Base-by-base conservation (phyloP, 35 echinoderm and acorn worm genomes). In the Ophioderma brevispina region DNA sequence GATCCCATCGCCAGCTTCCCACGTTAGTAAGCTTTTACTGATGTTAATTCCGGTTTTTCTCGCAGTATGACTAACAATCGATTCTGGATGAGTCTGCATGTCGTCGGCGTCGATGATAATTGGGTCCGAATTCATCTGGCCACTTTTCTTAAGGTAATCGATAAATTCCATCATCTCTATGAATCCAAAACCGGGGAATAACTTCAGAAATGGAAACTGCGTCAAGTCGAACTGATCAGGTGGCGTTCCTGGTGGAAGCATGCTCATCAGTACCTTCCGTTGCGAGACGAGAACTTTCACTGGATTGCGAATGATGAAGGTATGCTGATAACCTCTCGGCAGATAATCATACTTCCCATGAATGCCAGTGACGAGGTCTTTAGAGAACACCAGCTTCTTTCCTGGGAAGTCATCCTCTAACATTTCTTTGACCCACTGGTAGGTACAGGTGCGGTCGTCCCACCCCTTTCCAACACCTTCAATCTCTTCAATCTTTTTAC, bases 271-370 rank as follows among this genome's bases (percentile, higher is more conserved):
- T 31, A 94, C 15, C 28, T 35, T 36, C 77, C 84, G 40, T 70
- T 6, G 49, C 50, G 76, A 34, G 92, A 94, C 18, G 23, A 25
- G 76, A 1, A 76, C 81, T 40, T 90, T 90, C 1, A 85, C 76
- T 2, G 92, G 92, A 81, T 94, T 55, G 18, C 92, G 76, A 1
- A 90, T 94, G 17, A 94, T 23, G 38, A 94, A 90, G 55, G 70
- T 78, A 63, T 94, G 83, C 19, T 36, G 32, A 40, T 85, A 86
- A 21, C 92, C 92, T 42, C 86, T 39, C 25, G 92, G 92, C 31
- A 94, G 39, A 36, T 85, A 81, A 5, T 85, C 64, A 34, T 90
- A 64, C 23, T 82, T 89, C 18, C 76, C 76, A 70, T 84, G 37
- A 15, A 94, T 64, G 38, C 76, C 81, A 42, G 37, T 52, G 15